Conservation (phyloP, 1,140 invertebrate genomes). For the Tribolium castaneum region DNA sequence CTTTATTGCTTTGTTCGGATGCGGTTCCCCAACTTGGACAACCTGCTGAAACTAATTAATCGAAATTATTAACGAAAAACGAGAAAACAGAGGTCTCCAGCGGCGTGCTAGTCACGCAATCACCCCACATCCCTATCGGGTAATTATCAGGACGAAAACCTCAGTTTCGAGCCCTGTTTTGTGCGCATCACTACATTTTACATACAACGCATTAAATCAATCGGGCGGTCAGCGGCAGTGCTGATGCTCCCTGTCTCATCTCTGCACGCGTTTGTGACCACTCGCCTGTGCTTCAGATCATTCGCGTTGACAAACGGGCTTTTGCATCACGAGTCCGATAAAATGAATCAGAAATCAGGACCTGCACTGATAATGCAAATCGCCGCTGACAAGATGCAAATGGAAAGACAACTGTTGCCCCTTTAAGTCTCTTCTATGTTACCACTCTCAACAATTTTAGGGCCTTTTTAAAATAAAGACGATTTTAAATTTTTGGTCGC, state of each 20-base stretch:
- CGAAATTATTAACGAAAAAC: conserved; percentile 7
- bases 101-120: conserved; percentile 41
- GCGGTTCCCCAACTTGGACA: neutral
- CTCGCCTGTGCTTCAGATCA: neutral
- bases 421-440: too few relatives aligned
- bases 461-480: too few relatives aligned
- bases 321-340: neutral
- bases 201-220: conserved; percentile 45
- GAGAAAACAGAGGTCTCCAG: conserved; percentile 5
- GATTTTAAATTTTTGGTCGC: too few relatives aligned
- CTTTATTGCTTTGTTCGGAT: neutral
- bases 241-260: conserved; percentile 9
- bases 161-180: neutral
- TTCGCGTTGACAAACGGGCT: conserved; percentile 2
- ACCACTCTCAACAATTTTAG: too few relatives aligned
- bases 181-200: conserved; percentile 41
- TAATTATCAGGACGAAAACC: conserved; percentile 44
- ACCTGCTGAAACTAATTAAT: conserved; percentile 32
- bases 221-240: conserved; percentile 17
- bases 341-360: neutral
- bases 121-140: conserved; percentile 19
- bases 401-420: neutral
- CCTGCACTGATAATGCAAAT: neutral
- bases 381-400: neutral
- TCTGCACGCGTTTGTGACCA: neutral